phyloP scores from a whole-genome alignment of 2,113 vertebrate species.

The Progne subis region DNA sequence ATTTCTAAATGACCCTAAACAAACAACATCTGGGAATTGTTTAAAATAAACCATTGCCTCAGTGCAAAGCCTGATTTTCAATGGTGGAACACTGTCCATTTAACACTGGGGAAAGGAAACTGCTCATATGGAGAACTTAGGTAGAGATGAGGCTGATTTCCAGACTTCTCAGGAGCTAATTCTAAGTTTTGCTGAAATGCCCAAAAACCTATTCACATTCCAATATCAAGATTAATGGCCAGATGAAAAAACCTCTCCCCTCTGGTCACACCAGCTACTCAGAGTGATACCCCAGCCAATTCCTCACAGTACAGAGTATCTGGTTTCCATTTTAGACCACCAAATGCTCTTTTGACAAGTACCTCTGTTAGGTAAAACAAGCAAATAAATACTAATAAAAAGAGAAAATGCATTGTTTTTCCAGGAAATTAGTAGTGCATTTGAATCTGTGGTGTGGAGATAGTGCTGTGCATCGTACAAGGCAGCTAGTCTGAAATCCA shows the following conservation, averaged over 20 bases:
- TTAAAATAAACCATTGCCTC: not conserved
- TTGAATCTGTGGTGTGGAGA: not conserved
- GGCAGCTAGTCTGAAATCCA: constrained; percentile 8
- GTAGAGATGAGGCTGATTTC: not conserved
- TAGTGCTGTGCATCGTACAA: not conserved
- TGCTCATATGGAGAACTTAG: not conserved
- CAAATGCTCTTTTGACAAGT: not conserved
- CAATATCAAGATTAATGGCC: not conserved
- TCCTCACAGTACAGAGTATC: not conserved
- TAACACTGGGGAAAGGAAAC: not conserved
- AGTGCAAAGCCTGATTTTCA: not conserved
- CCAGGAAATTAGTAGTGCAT: not conserved
- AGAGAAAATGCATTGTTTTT: not conserved
- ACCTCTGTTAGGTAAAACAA: not conserved
- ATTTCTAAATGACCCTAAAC: not conserved
- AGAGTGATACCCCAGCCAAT: not conserved
- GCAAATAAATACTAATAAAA: not conserved
- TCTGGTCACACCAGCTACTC: not conserved
- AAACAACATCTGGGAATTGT: not conserved
- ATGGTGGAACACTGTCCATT: not conserved
- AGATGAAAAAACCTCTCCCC: not conserved
- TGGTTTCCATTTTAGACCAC: not conserved
- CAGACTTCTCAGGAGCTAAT: not conserved
- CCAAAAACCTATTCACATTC: not conserved
- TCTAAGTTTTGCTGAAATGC: not conserved